Evolutionary conservation across 2,797 vertebrate species (phyloP), one percentile per base, ranked within the genome.

Genomic region (Acropternis orthonyx): DNA sequence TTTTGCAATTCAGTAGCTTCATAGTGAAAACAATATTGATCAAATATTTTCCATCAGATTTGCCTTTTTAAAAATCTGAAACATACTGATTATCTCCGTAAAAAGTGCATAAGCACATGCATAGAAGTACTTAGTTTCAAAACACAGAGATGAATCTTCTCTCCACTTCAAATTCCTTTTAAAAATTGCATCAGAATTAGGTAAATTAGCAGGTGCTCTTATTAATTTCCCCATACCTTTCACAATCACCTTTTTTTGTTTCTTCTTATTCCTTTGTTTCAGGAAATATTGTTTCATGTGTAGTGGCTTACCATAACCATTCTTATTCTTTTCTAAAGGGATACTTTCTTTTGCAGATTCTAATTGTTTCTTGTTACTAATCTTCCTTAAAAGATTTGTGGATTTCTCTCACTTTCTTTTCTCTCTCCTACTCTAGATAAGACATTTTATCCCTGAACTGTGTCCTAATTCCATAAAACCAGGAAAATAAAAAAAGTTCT

Each of bases 391-490:
- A 68, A 61, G 54, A 66, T 22, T 39, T 6, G 12, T 61, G n/a
- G 22, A 26, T 73, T 89, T 93, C 14, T 71, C 56, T 72, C 4
- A 1, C 37, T 82, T 87, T 65, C 41, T 78, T 73, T 86, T 82
- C 36, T 62, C 37, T 77, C 10, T 44, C 27, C 32, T 73, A 56
- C 12, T 27, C 39, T 23, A 36, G 8, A 59, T 37, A 56, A 91
- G 46, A 79, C 17, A 67, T 76, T 92, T 86, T 93, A 36, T 92
- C 55, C 52, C 51, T 85, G 79, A 86, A 92, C 49, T 49, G 21
- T 79, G 44, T 73, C 80, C 49, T 79, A 84, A 84, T 93, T 88
- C 63, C 52, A 61, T 78, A 81, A 91, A 96, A 83, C 28, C 23
- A 58, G 37, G 39, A 44, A 92, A 93, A 94, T 62, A 90, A 94